Percentiles rank a stretch among this genome's conserved stretches.
Evolutionary conservation across 23 tunicate species (phyloP).

Genomic region (Halocynthia aurantium): DNA sequence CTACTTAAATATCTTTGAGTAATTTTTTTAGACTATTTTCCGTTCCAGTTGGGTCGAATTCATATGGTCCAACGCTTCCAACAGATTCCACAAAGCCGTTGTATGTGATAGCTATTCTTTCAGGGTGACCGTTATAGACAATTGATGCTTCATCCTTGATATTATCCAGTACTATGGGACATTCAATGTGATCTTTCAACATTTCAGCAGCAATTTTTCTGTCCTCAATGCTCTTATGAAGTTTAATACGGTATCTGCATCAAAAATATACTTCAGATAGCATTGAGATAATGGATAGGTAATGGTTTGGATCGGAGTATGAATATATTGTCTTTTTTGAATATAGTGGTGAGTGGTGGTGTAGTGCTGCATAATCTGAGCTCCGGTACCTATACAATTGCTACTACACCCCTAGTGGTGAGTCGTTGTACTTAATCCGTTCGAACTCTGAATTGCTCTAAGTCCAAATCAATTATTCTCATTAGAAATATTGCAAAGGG

Average conservation of each 20-base stretch:
- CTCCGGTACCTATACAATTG: too few relatives aligned
- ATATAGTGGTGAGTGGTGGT: too few relatives aligned
- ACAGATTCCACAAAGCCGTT: slow-evolving; percentile 9
- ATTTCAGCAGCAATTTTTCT: slow-evolving; percentile 27
- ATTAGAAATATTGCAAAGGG: too few relatives aligned
- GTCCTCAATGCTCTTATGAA: slow-evolving; percentile 20
- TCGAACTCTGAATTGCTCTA: too few relatives aligned
- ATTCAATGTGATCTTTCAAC: slow-evolving; percentile 12
- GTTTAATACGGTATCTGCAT: slow-evolving; percentile 8
- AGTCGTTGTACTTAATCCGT: too few relatives aligned
- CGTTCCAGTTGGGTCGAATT: background rate
- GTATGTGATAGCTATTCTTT: slow-evolving; percentile 4
- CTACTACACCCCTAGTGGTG: too few relatives aligned
- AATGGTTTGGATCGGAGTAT: too few relatives aligned
- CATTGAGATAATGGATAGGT: too few relatives aligned
- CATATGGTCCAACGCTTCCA: slow-evolving; percentile 11
- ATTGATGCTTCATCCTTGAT: slow-evolving; percentile 25
- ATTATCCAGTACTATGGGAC: slow-evolving; percentile 40
- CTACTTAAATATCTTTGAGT: background rate
- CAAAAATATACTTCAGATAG: too few relatives aligned
- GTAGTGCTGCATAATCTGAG: too few relatives aligned
- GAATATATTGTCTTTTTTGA: too few relatives aligned
- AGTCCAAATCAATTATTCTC: too few relatives aligned
- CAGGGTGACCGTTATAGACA: slow-evolving; percentile 10
- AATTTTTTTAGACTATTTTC: background rate